Base-by-base conservation (phyloP, 2,113 vertebrate genomes). In the Chaenocephalus aceratus region DNA sequence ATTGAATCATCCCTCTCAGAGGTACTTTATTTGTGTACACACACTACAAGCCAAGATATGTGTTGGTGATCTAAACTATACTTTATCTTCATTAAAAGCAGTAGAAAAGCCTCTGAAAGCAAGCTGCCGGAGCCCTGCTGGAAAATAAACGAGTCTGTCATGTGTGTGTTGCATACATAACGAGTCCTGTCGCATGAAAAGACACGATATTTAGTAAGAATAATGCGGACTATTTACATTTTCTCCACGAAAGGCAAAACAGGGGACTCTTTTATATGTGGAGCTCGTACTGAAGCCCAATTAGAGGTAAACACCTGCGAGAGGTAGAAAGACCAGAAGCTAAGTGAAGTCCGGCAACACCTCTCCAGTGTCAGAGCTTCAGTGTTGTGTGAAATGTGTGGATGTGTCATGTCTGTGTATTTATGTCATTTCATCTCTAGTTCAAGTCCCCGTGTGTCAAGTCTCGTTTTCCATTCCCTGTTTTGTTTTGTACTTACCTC, bases 161-260 rank as follows among this genome's bases (percentile, higher is more conserved):
- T 41, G 6, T 34, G 73, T 41, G 6, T 34, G 73, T 56, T 73
- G 59, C 21, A 21, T 21, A 21, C 77, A 89, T 62, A 82, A 84
- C 48, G 59, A 80, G 76, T 46, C 58, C 23, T 0, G 34, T 5
- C 75, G 36, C 41, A 52, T 51, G 7, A 54, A 69, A 82, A 76
- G 30, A 7, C 30, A 15, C 57, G 34, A 77, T 79, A 77, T 84
- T 66, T 72, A 9, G 60, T 59, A 71, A 58, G 70, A 79, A 62
- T 80, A 75, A 82, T 46, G 62, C 46, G 9, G 45, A 44, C 12
- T 23, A 73, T 83, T 80, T 74, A 54, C 49, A 69, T 83, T 79
- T 72, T 57, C 68, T 71, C 41, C 58, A 52, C 21, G 34, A 10
- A 61, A 70, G 16, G 69, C 58, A 52, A 18, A 44, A 10, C 57